phyloP scores from a whole-genome alignment of 2,797 vertebrate genomes.

The Emydoidea blandingii region DNA sequence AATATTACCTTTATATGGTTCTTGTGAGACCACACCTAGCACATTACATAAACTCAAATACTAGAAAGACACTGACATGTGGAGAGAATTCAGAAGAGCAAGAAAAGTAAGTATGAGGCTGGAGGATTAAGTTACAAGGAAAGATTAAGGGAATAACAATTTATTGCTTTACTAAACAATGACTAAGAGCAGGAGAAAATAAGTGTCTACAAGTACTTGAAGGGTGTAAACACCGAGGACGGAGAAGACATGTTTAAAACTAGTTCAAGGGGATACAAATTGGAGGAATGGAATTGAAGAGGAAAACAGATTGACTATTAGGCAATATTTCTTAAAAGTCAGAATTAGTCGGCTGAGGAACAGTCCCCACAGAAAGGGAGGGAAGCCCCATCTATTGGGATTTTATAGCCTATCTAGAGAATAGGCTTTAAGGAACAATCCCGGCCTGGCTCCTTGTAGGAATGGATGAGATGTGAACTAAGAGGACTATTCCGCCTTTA shows the following conservation, averaged over 20 bases:
- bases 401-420: constrained; percentile 32
- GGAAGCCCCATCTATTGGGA: constrained; percentile 55
- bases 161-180: constrained; percentile 62
- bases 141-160: constrained; percentile 59
- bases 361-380: constrained; percentile 5
- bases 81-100: constrained; percentile 14
- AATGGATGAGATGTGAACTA: constrained; percentile 8
- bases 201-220: constrained; percentile 33
- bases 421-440: constrained; percentile 24
- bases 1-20: background rate
- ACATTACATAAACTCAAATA: background rate
- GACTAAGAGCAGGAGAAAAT: constrained; percentile 48
- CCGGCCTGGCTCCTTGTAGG: background rate
- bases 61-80: background rate
- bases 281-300: background rate
- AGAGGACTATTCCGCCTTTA: background rate
- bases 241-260: constrained; percentile 18
- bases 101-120: constrained; percentile 10
- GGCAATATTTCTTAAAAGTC: background rate
- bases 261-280: constrained; percentile 41
- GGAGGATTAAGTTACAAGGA: constrained; percentile 56
- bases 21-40: constrained; percentile 41
- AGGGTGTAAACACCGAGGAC: background rate
- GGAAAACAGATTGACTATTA: constrained; percentile 36
- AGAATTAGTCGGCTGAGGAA: constrained; percentile 16